Evolutionary conservation across 2,797 vertebrate species (phyloP).

Genomic region (Myripristis murdjan): DNA sequence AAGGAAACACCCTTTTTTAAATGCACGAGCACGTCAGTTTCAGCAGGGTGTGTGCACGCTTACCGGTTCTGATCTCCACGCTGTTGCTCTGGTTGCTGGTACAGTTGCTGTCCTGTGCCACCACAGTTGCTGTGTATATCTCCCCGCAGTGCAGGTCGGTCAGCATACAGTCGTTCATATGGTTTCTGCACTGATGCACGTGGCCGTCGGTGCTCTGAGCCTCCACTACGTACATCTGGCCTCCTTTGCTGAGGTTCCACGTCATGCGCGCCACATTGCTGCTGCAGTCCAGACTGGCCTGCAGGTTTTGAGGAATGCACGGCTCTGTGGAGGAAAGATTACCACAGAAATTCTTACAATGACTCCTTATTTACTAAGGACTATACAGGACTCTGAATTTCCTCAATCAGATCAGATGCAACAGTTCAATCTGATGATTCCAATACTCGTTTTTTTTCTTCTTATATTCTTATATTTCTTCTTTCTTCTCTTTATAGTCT

Average conservation of each 20-base stretch:
- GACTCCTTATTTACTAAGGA: no score
- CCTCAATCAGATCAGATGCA: no score
- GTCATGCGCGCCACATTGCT: slow-evolving; percentile 78
- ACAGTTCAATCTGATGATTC: no score
- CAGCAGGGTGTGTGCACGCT: background rate
- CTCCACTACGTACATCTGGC: slow-evolving; percentile 75
- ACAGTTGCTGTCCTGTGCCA: slow-evolving; percentile 78
- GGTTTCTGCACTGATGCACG: slow-evolving; percentile 58
- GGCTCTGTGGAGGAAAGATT: slow-evolving; percentile 67
- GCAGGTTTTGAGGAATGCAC: slow-evolving; percentile 78
- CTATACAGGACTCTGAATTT: no score
- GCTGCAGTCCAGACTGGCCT: slow-evolving; percentile 75
- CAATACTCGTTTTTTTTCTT: no score
- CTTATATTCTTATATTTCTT: no score
- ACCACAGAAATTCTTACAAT: background rate
- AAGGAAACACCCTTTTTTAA: no score
- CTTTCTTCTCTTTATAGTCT: no score
- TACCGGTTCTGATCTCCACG: slow-evolving; percentile 82
- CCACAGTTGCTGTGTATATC: slow-evolving; percentile 77
- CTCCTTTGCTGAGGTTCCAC: slow-evolving; percentile 76
- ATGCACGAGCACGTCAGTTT: background rate
- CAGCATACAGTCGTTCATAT: slow-evolving; percentile 72
- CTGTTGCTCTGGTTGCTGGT: slow-evolving; percentile 72
- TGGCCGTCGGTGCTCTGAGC: slow-evolving; percentile 66
- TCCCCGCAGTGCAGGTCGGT: slow-evolving; percentile 79